Evolutionary conservation across 2,113 vertebrate species (phyloP), one percentile per base, ranked within the genome.

Genomic region (Petromus typicus): DNA sequence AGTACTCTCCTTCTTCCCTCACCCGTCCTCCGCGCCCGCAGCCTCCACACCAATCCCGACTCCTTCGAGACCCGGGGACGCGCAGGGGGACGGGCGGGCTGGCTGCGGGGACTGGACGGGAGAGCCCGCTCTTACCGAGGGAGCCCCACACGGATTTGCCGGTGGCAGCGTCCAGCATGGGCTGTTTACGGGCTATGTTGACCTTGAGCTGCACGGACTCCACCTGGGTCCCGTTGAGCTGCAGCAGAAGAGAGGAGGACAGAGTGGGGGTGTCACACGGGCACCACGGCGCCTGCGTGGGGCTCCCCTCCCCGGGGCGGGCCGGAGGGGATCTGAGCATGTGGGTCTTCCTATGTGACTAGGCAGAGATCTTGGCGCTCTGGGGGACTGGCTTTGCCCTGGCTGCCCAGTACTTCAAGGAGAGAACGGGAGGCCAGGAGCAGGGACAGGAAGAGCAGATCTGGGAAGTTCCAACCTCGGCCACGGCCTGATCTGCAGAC

Each of bases 151-250:
- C 98, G 13, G 99, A 99, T 90, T 99, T 99, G 79, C 99, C 99
- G 0, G 98, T 99, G 89, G 99, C 99, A 0, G 98, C 99, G 0
- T 99, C 99, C 96, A 99, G 97, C 99, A 99, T 99, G 59, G 99
- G 99, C 98, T 99, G 99, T 90, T 99, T 99, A 83, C 99, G 99
- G 84, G 99, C 99, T 6, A 99, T 99, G 98, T 99, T 99, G 97
- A 99, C 99, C 98, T 99, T 99, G 93, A 99, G 97, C 93, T 98
- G 98, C 54, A 99, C 96, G 0, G 99, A 99, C 73, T 99, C 99
- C 84, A 99, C 99, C 1, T 98, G 98, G 66, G 97, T 98, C 86
- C 98, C 98, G 2, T 99, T 99, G 96, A 99, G 94, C 99, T 99
- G 97, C 13, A 57, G 89, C 25, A 82, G 73, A 93, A 90, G 40